Evolutionary conservation across 2,797 vertebrate species (phyloP).

Genomic region (Sardinella longiceps): DNA sequence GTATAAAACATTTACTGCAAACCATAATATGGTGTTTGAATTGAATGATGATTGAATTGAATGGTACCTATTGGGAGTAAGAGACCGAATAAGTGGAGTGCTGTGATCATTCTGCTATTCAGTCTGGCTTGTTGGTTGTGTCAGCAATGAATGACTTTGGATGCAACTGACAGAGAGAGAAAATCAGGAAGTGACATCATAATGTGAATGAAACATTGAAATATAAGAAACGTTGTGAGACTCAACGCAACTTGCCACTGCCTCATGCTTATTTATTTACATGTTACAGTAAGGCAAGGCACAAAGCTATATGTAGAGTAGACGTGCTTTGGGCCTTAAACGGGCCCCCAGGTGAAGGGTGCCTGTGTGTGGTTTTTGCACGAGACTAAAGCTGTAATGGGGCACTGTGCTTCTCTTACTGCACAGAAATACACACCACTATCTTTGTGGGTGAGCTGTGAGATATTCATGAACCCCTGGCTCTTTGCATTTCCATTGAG

Average conservation of each 20-base stretch:
- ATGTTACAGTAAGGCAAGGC: not conserved
- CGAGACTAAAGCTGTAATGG: not conserved
- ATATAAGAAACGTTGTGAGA: not conserved
- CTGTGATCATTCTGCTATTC: slow-evolving; percentile 28
- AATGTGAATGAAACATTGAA: not conserved
- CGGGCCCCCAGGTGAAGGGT: not conserved
- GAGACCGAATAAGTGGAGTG: not conserved
- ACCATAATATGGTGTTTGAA: no score
- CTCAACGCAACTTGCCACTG: not conserved
- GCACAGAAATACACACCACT: slow-evolving; percentile 31
- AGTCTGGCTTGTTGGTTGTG: not conserved
- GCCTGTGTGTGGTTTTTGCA: slow-evolving; percentile 5
- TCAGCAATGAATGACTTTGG: not conserved
- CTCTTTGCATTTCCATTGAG: slow-evolving; percentile 18
- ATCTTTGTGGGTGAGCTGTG: not conserved
- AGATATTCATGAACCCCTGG: slow-evolving; percentile 9
- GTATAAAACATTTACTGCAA: no score
- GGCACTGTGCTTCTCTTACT: slow-evolving; percentile 26
- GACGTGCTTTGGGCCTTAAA: not conserved
- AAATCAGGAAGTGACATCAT: slow-evolving; percentile 19
- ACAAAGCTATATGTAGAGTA: not conserved
- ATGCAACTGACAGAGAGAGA: not conserved
- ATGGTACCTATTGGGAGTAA: slow-evolving; percentile 25
- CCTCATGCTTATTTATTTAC: not conserved
- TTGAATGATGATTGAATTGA: not conserved